Conservation (phyloP, 2,888 invertebrate genomes). For the Axea sp. region DNA sequence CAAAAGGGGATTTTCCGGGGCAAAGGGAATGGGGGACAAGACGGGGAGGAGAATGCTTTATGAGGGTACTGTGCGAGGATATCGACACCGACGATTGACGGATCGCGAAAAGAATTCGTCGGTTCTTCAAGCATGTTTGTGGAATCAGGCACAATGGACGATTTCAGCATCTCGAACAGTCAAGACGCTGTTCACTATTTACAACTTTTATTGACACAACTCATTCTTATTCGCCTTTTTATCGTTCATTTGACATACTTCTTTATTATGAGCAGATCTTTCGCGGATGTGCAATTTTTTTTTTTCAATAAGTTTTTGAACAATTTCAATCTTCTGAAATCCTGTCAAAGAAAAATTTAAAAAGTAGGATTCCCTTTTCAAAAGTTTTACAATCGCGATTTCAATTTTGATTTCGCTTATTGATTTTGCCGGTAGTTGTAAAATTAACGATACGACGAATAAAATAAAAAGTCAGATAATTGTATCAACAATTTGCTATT, state of each 20-base stretch:
- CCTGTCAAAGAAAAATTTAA: no score
- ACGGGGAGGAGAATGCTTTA: constrained; percentile 25
- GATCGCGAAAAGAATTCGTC: constrained; percentile 50
- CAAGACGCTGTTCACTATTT: constrained; percentile 63
- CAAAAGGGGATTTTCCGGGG: constrained; percentile 26
- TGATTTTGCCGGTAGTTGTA: no score
- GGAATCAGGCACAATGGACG: constrained; percentile 65
- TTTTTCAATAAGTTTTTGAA: no score
- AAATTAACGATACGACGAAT: no score
- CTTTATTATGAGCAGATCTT: constrained; percentile 25
- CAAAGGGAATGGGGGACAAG: background rate
- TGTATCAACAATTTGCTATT: no score
- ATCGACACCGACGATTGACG: constrained; percentile 60
- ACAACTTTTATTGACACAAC: constrained; percentile 65
- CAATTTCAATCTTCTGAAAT: no score
- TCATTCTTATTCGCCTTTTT: constrained; percentile 41
- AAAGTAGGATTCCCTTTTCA: no score
- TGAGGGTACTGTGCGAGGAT: constrained; percentile 49
- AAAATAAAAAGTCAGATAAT: no score
- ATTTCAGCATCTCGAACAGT: constrained; percentile 52
- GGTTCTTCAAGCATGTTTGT: constrained; percentile 65
- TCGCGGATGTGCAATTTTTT: no score
- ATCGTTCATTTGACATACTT: constrained; percentile 35
- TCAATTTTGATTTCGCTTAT: no score
- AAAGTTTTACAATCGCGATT: no score